Evolutionary conservation across 2,888 invertebrate species (phyloP).

Genomic region (Ypsolopha sequella): DNA sequence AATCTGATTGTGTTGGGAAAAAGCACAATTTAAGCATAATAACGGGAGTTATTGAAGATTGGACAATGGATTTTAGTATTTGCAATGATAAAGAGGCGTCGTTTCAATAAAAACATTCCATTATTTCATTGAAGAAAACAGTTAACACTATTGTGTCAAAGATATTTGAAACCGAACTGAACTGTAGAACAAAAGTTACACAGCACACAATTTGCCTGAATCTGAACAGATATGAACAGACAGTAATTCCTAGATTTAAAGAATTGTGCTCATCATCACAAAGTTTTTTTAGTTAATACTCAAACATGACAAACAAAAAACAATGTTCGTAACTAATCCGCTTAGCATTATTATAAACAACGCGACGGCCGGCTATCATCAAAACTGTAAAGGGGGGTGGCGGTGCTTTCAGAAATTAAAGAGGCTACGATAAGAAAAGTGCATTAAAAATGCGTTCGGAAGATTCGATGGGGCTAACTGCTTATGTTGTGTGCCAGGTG

Average conservation of each 20-base stretch:
- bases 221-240: no score
- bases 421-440: constrained; percentile 66
- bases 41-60: constrained; percentile 38
- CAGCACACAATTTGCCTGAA: no score
- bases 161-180: constrained; percentile 41
- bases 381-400: constrained; percentile 55
- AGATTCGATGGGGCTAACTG: constrained; percentile 65
- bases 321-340: constrained; percentile 53
- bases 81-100: constrained; percentile 42
- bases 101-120: constrained; percentile 42
- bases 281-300: background rate
- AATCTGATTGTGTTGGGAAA: constrained; percentile 62
- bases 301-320: constrained; percentile 22
- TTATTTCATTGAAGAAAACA: constrained; percentile 51
- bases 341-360: constrained; percentile 40
- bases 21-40: constrained; percentile 31
- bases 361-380: constrained; percentile 55
- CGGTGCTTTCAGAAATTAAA: constrained; percentile 53
- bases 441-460: constrained; percentile 65
- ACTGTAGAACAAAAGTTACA: background rate
- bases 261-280: background rate
- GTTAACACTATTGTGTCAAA: constrained; percentile 48
- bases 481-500: constrained; percentile 76
- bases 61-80: constrained; percentile 63
- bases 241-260: no score